Percentiles rank a stretch among this genome's conserved stretches.
Evolutionary conservation across 2,113 vertebrate genomes (phyloP).

Genomic region (Ailurus styani): DNA sequence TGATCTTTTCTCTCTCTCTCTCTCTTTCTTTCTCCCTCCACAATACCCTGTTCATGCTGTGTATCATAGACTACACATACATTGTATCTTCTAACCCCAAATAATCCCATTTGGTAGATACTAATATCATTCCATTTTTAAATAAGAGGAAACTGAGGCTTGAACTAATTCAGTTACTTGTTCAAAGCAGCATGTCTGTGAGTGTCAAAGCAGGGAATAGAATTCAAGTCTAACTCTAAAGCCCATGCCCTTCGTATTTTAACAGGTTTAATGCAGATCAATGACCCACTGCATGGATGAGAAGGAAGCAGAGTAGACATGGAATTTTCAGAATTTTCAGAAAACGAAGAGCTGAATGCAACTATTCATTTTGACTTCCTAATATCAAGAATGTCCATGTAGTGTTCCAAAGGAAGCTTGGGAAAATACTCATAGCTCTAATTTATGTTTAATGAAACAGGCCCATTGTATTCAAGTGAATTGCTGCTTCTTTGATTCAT

Average conservation of each 20-base stretch:
- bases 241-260: background rate
- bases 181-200: background rate
- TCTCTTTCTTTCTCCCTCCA: background rate
- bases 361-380: background rate
- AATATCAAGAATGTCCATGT: background rate
- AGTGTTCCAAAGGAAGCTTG: background rate
- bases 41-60: background rate
- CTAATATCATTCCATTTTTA: background rate
- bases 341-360: background rate
- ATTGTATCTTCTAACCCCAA: background rate
- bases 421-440: background rate
- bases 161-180: background rate
- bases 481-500: background rate
- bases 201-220: background rate
- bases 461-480: background rate
- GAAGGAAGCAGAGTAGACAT: background rate
- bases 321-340: background rate
- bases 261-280: background rate
- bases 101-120: background rate
- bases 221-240: background rate
- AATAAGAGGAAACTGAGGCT: background rate
- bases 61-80: background rate
- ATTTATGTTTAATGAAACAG: background rate
- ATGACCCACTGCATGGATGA: background rate
- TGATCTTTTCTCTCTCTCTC: background rate